Base-by-base conservation (phyloP, 2,113 vertebrate genomes). In the Montifringilla adamsi region DNA sequence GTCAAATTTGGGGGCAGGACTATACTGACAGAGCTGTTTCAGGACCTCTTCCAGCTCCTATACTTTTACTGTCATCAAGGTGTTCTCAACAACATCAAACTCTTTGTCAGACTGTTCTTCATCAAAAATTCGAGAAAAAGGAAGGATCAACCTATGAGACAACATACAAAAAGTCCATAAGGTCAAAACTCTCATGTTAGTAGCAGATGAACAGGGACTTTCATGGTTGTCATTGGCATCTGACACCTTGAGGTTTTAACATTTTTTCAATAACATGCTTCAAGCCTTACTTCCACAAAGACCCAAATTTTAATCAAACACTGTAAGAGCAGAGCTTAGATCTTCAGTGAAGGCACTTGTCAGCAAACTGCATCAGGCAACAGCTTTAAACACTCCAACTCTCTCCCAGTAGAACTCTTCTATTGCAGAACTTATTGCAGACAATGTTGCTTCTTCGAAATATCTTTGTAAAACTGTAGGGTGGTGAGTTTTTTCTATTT, bases 371-470 rank as follows among this genome's bases (percentile, higher is more conserved):
- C 3, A 3, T 56, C 17, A 78, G 43, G 28, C 20, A 75, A 56
- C 15, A n/a, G 7, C 10, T 78, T 47, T 59, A 70, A 93, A 50
- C 10, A 10, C 15, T 74, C 10, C 10, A 6, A 13, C 5, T 55
- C 19, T 52, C 13, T 22, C 24, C 14, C 11, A 22, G 0, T 0
- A 31, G 37, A 73, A 41, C 3, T 13, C 2, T 63, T 39, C 30
- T 43, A 23, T 17, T 28, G 15, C 19, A 88, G 27, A 86, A 39
- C 3, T 47, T 64, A 27, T 0, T 72, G 30, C 24, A 44, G 41
- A 74, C 6, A 15, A 59, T 26, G 9, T 35, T 16, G 5, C 37
- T 59, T 68, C 28, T 86, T 70, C 75, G n/a, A 69, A 63, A 68
- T 64, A 26, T 27, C 33, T 84, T 59, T 80, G 0, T 10, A 50